Conservation (phyloP, 23 tunicate species). For the Clavelina lepadiformis region DNA sequence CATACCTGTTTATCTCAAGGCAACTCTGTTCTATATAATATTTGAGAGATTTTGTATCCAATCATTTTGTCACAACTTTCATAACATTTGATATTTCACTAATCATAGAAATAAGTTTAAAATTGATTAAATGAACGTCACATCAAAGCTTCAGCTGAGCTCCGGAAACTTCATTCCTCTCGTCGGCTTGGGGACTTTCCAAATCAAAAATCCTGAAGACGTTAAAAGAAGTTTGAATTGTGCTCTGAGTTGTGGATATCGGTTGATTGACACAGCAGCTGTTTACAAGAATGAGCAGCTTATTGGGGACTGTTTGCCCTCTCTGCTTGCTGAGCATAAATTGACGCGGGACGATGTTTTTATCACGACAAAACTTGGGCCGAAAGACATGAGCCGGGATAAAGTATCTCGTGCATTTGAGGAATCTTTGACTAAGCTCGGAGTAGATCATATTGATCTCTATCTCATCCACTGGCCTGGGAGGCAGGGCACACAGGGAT, state of each 20-base stretch:
- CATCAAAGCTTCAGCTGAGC: no score
- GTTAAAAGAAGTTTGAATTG: slow-evolving; percentile 29
- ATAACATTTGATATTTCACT: no score
- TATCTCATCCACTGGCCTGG: slow-evolving; percentile 94
- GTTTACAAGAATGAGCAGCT: slow-evolving; percentile 72
- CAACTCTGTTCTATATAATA: no score
- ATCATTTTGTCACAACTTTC: no score
- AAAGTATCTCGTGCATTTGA: slow-evolving; percentile 29
- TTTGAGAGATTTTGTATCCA: no score
- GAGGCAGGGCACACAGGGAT: slow-evolving; percentile 47
- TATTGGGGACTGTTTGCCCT: slow-evolving; percentile 47
- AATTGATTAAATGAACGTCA: no score
- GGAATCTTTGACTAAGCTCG: slow-evolving; percentile 36
- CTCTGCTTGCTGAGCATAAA: slow-evolving; percentile 34
- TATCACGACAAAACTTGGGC: slow-evolving; percentile 79
- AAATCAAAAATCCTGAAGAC: slow-evolving; percentile 32
- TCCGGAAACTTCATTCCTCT: slow-evolving; percentile 33
- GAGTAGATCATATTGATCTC: slow-evolving; percentile 55
- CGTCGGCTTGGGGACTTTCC: slow-evolving; percentile 59
- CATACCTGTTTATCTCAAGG: no score
- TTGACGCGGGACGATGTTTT: slow-evolving; percentile 59
- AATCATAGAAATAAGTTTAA: no score
- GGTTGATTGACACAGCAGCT: slow-evolving; percentile 79
- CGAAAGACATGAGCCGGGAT: slow-evolving; percentile 41
- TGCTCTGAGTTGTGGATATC: slow-evolving; percentile 54